These are phyloP conservation scores for Recurvirostra avosetta DNA, from an alignment of 2,113 vertebrate genomes.

Conservation along the genomic window DNA sequence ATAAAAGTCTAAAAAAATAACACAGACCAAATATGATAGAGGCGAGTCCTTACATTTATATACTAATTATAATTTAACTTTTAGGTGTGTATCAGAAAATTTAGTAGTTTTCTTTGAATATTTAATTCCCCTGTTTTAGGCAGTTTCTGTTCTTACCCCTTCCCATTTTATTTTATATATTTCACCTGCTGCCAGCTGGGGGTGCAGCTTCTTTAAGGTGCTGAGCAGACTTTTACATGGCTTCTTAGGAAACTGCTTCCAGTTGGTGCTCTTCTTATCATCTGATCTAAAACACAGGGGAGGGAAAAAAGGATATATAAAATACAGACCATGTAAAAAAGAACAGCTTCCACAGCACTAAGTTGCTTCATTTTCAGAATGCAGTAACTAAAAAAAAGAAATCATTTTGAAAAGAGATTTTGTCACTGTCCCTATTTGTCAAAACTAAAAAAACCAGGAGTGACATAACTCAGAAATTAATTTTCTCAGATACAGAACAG, in stretches of 20 bases:
- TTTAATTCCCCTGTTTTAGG: background rate
- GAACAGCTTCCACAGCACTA: background rate
- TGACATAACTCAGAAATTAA: background rate
- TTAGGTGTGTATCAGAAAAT: background rate
- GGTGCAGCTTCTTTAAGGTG: conserved; percentile 85
- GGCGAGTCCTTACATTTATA: background rate
- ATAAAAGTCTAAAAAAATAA: background rate
- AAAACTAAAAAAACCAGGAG: background rate
- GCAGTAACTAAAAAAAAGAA: background rate
- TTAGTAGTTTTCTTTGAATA: background rate
- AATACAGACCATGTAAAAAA: background rate
- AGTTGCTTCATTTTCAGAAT: background rate
- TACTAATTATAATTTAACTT: background rate
- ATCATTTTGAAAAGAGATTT: background rate
- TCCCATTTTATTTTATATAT: background rate
- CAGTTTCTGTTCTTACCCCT: background rate
- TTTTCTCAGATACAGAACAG: background rate
- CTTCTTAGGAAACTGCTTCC: conserved; percentile 98
- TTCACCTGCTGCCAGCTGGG: conserved; percentile 86
- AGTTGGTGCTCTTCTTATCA: conserved; percentile 90
- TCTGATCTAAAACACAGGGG: conserved; percentile 80
- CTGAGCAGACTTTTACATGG: conserved; percentile 88
- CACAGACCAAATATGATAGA: background rate
- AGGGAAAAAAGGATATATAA: background rate
- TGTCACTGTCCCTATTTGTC: background rate